Evolutionary conservation across 23 tunicate genomes (phyloP), one percentile per base, ranked within the genome.

Genomic region (Styela plicata): DNA sequence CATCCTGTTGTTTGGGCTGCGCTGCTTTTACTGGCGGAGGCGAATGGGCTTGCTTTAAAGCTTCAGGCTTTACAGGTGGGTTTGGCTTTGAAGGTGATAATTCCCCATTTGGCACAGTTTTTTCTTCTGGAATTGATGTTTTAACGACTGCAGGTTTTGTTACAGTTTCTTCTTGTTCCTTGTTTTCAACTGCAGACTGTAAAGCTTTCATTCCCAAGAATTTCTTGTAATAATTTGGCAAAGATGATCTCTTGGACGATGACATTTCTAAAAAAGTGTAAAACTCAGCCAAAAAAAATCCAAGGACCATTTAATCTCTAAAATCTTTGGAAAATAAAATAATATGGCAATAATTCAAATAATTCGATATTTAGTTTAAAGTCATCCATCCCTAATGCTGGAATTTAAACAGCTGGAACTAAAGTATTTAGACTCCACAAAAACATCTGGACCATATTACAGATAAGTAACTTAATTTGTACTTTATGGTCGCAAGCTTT

Each of bases 211-310:
- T 29, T 1, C 81, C 81, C 0, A 76, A 26, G 66, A 76, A 76
- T 52, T 57, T 52, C 31, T 76, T 76, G 81, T 76, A 76, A 29
- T 76, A 76, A 31, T 53, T 76, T 24, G 81, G 81, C 27, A 76
- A 44, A 31, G 64, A 22, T 24, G 81, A 76, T 29, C 44, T 76
- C 22, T 27, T 76, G 25, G 24, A 22, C 10, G 63, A 25, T 1
- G 81, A 36, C 64, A 36, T 3, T 28, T 71, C 77, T 71, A 5
- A 71, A 71, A 71, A 44, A 44, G 13, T 44, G 13, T 13, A 7
- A 44, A 44, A n/a, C n/a, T n/a, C n/a, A n/a, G n/a, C n/a, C n/a
- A n/a, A n/a, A n/a, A n/a, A n/a, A n/a, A n/a, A n/a, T n/a, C n/a
- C n/a, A n/a, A n/a, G n/a, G n/a, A n/a, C n/a, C n/a, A n/a, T n/a